Percentiles rank a stretch among this genome's conserved stretches.
Evolutionary conservation across 2,113 vertebrate species (phyloP).

Genomic region (Cheilinus undulatus): DNA sequence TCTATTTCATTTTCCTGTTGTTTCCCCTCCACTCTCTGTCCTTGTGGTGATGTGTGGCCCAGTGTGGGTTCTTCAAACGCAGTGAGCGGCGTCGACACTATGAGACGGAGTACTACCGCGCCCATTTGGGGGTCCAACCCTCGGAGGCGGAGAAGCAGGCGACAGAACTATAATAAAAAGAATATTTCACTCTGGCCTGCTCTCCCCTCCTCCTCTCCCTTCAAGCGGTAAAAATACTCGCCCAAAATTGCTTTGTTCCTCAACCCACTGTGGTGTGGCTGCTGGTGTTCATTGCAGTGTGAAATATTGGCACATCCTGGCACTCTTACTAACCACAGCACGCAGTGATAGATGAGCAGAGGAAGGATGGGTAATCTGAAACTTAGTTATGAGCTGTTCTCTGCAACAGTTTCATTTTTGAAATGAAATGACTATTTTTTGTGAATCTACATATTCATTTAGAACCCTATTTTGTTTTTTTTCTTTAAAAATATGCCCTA

Average conservation of each 20-base stretch:
- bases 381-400: background rate
- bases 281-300: conserved; percentile 55
- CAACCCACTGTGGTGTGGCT: conserved; percentile 26
- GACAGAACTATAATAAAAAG: conserved; percentile 78
- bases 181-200: conserved; percentile 69
- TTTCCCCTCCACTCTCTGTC: background rate
- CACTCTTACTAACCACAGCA: background rate
- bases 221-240: conserved; percentile 72
- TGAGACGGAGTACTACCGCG: conserved; percentile 89
- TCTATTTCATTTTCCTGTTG: conserved; percentile 16
- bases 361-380: background rate
- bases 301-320: conserved; percentile 7
- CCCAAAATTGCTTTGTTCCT: conserved; percentile 25
- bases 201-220: conserved; percentile 73
- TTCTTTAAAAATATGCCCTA: no score
- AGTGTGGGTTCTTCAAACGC: conserved; percentile 94
- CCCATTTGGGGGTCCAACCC: conserved; percentile 90
- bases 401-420: background rate
- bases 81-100: conserved; percentile 83
- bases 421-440: background rate
- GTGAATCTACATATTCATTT: background rate
- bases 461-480: background rate
- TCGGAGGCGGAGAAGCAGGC: conserved; percentile 89
- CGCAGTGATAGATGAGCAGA: background rate
- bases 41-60: conserved; percentile 47